Evolutionary conservation across 1,140 invertebrate genomes (phyloP).

Genomic region (Aphelenchoides avenae): DNA sequence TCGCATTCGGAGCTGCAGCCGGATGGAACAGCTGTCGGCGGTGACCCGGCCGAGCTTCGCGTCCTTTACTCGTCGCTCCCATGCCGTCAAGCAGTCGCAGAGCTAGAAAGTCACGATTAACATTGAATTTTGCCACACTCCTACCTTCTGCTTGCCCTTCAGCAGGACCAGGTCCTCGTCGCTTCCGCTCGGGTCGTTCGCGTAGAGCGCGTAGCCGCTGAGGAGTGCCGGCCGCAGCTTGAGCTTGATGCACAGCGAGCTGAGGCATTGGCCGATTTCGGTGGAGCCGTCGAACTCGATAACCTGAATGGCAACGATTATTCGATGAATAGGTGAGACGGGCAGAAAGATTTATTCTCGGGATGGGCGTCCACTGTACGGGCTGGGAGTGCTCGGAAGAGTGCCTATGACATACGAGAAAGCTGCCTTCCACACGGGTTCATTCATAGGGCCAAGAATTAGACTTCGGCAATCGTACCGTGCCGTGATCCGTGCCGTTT

Average conservation of each 20-base stretch:
- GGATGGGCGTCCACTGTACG: no score
- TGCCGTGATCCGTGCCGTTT: no score
- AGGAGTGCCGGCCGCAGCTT: slow-evolving; percentile 45
- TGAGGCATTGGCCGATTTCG: slow-evolving; percentile 50
- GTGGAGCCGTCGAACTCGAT: slow-evolving; percentile 54
- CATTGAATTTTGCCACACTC: no score
- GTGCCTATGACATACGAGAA: no score
- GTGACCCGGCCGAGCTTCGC: slow-evolving; percentile 31
- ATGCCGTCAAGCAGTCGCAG: slow-evolving; percentile 44
- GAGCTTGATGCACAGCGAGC: slow-evolving; percentile 48
- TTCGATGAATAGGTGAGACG: slow-evolving; percentile 10
- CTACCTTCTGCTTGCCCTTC: slow-evolving; percentile 46
- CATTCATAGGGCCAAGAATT: no score
- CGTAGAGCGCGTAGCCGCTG: slow-evolving; percentile 48
- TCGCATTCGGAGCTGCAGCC: slow-evolving; percentile 31
- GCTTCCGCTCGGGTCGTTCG: slow-evolving; percentile 26
- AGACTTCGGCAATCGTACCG: no score
- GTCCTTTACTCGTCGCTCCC: slow-evolving; percentile 40
- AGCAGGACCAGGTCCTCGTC: slow-evolving; percentile 26
- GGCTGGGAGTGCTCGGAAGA: no score
- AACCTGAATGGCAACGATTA: no score
- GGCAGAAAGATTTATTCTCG: not conserved
- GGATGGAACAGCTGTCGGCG: slow-evolving; percentile 24
- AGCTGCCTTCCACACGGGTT: no score
- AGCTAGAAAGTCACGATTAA: slow-evolving; percentile 21